phyloP scores from a whole-genome alignment of 2,797 vertebrate species.

The Natrix natrix region DNA sequence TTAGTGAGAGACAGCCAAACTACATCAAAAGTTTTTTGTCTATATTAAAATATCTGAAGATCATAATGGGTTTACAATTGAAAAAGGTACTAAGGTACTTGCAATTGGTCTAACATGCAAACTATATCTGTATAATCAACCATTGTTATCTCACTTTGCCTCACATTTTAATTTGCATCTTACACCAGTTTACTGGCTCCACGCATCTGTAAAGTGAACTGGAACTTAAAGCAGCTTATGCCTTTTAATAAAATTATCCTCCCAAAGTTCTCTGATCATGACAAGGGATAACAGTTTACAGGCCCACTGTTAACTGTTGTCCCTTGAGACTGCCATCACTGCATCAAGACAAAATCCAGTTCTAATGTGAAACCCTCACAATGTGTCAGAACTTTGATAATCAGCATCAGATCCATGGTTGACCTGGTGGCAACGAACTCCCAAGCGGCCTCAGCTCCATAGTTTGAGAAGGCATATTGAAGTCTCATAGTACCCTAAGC shows the following conservation, averaged over 20 bases:
- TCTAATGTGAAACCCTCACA: not conserved
- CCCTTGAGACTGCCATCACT: not conserved
- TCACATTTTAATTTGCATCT: not conserved
- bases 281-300: not conserved
- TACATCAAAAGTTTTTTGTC: not conserved
- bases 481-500: not conserved
- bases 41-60: not conserved
- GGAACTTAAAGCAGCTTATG: not conserved
- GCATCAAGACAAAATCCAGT: not conserved
- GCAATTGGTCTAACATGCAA: not conserved
- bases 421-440: not conserved
- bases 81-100: not conserved
- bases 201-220: not conserved
- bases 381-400: not conserved
- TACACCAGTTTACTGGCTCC: not conserved
- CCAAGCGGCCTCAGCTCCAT: not conserved
- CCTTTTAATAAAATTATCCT: not conserved
- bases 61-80: not conserved
- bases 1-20: not conserved
- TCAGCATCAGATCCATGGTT: not conserved
- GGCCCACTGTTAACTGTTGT: not conserved
- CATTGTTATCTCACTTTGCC: not conserved
- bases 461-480: not conserved
- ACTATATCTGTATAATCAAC: not conserved
- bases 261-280: not conserved